Evolutionary conservation across 2,797 vertebrate genomes (phyloP), one percentile per base, ranked within the genome.

Genomic region (Botia almorhae): DNA sequence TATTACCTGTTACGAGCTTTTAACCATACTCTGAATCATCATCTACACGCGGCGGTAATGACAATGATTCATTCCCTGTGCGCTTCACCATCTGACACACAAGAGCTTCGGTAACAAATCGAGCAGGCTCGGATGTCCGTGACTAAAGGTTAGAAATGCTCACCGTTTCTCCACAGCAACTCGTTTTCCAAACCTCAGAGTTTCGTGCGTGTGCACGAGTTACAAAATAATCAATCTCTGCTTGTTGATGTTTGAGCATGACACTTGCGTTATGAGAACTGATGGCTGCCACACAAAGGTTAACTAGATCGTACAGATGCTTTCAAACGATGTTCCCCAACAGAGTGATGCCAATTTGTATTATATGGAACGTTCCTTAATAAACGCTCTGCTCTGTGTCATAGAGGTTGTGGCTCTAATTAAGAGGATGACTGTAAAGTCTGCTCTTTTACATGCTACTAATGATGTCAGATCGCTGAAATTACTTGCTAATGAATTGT

Each of bases 1-100:
- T 7, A 72, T 79, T 79, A 79, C 48, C 69, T 19, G 58, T 56
- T 60, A 64, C 67, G 46, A 53, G 69, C 58, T 71, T 79, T 55
- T 72, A 72, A 63, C 33, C 13, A 39, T 51, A 64, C 51, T 71
- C 21, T 65, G 69, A 72, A 79, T 65, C 77, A 55, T 72, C 16
- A 55, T 78, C 29, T 78, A 63, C 19, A 71, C 29, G 39, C 23
- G n/a, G 10, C 21, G 0, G 19, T 46, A 65, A 72, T 43, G 29
- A 51, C 46, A 71, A 53, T 43, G 48, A 72, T 72, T 79, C 60
- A 79, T 72, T 65, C 69, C 33, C 48, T 0, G 7, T 65, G 48
- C 10, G 29, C 48, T 53, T 71, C 77, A 64, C 69, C 58, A 64
- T 71, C 36, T 71, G 56, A 51, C 68, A 77, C 63, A 19, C 12